Base-by-base conservation (phyloP, 2,113 vertebrate species). In the Orthonyx spaldingii region DNA sequence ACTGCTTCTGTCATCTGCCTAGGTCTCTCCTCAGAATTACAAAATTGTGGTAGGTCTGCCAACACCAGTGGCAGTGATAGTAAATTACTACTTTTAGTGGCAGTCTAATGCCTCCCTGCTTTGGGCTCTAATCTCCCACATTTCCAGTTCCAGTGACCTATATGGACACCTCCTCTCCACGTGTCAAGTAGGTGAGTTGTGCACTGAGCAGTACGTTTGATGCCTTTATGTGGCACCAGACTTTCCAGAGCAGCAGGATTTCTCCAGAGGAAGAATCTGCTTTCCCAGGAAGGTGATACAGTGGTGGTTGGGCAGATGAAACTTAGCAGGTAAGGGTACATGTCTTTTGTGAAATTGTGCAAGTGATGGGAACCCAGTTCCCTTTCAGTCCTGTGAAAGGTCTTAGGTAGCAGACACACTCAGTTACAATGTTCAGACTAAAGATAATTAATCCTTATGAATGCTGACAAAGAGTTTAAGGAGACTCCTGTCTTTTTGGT, bases 391-490 rank as follows among this genome's bases (percentile, higher is more conserved):
- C 55, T 70, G 1, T 75, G 30, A 35, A 80, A 68, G n/a, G 33
- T 61, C 77, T 88, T 61, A 44, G 53, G 41, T 60, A 46, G 52
- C 39, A 91, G 41, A 69, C 55, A 59, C 6, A 15, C 19, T 74
- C 37, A 30, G 55, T 84, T 93, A 52, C 39, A 52, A 44, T 33
- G 22, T 56, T 78, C 52, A 87, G 39, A 68, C n/a, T 91, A 65
- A 84, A 92, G 89, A 41, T 27, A 86, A 77, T 93, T 49, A 81
- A 94, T 79, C 49, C n/a, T 60, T 71, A 44, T 9, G n/a, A 70
- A 70, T 71, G 52, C 59, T 63, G 37, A 84, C 28, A 79, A 71
- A 20, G 49, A 68, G 12, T 71, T 76, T 72, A 90, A 90, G 52
- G 47, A 68, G 52, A 46, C 0, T 1, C 17, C 52, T 87, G 76